These are phyloP conservation scores for Setophaga petechia DNA, from an alignment of 2,113 vertebrate genomes.

Conservation along the genomic window DNA sequence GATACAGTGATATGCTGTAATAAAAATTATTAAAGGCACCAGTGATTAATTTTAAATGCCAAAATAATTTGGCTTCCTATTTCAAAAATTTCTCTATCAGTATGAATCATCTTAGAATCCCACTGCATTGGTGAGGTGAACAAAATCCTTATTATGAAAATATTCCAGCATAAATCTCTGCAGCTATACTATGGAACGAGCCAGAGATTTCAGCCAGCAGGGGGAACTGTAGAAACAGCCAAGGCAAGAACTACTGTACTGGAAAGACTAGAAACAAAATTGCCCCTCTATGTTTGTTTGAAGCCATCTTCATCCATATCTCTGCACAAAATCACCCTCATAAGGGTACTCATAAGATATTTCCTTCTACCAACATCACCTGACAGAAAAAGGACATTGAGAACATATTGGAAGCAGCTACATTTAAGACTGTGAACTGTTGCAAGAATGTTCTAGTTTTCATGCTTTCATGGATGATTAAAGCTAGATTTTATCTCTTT, in stretches of 20 bases:
- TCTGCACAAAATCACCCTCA: not conserved
- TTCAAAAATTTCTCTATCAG: not conserved
- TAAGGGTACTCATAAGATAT: not conserved
- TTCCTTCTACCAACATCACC: not conserved
- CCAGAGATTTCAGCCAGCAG: not conserved
- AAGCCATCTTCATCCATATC: not conserved
- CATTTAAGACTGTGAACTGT: not conserved
- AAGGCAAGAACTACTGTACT: not conserved
- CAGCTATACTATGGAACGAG: not conserved
- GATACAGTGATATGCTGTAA: not conserved
- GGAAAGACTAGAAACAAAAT: not conserved
- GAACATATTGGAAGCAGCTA: not conserved
- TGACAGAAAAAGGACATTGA: not conserved
- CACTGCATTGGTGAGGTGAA: not conserved
- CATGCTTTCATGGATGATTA: not conserved
- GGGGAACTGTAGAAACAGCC: not conserved
- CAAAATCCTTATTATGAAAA: not conserved
- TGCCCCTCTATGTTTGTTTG: not conserved
- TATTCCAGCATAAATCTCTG: not conserved
- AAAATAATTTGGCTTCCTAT: not conserved
- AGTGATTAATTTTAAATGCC: not conserved
- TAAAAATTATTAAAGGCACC: not conserved
- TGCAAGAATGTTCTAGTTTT: not conserved
- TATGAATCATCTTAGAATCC: not conserved
- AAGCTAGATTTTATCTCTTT: not conserved